A percentile compares a stretch with the other conserved stretches of the same genome.
phyloP scores from a whole-genome alignment of 2,888 invertebrate genomes.

The Aethes cnicana region DNA sequence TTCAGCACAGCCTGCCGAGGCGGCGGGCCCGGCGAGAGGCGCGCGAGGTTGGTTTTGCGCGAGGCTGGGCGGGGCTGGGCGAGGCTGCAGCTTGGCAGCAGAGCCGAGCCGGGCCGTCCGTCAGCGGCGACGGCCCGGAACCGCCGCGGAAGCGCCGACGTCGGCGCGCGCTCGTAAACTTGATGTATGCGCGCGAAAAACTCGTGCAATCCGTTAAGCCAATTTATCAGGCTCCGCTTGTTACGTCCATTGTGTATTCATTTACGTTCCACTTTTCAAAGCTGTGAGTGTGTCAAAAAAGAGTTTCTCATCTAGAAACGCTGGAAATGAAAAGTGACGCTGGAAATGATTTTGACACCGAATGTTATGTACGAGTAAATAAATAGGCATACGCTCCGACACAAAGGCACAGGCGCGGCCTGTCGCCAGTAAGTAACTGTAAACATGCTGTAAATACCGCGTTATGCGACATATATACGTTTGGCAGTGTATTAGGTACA shows the following conservation, averaged over 20 bases:
- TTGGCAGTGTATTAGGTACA: not conserved
- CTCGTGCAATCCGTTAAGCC: conserved; percentile 13
- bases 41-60: not conserved
- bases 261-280: conserved; percentile 25
- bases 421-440: not conserved
- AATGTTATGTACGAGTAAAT: conserved; percentile 6
- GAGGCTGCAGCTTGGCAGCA: not conserved
- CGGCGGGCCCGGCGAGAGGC: not conserved
- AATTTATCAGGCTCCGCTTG: conserved; percentile 26
- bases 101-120: not conserved
- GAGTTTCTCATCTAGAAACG: conserved; percentile 24
- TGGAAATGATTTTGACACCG: no score
- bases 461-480: no score
- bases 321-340: conserved; percentile 24
- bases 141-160: not conserved
- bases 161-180: not conserved
- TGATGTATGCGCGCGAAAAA: not conserved
- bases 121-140: not conserved
- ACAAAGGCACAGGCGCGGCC: not conserved
- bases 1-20: no score
- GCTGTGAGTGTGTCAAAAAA: conserved; percentile 20
- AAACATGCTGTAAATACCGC: not conserved
- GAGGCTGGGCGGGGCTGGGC: no score
- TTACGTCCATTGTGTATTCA: conserved; percentile 26
- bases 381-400: not conserved